phyloP scores from a whole-genome alignment of 2,888 invertebrate genomes.

The Ectropis crepuscularia region DNA sequence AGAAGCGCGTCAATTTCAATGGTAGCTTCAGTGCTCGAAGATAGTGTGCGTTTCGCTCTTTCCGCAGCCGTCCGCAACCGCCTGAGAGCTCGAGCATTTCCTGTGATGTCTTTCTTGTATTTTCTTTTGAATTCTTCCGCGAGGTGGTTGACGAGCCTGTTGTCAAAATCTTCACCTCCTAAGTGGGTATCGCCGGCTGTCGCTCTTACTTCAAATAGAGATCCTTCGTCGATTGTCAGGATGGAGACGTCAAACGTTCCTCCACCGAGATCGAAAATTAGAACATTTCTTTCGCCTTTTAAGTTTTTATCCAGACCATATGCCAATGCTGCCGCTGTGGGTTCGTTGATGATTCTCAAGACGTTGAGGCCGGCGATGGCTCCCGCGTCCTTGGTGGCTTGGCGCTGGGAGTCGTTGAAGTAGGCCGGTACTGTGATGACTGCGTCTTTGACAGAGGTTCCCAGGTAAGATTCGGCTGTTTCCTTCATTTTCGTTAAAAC shows the following conservation, averaged over 20 bases:
- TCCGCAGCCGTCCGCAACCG: slow-evolving; percentile 91
- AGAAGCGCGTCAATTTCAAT: slow-evolving; percentile 90
- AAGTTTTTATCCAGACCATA: slow-evolving; percentile 89
- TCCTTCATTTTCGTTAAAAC: slow-evolving; percentile 84
- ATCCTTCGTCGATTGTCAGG: slow-evolving; percentile 91
- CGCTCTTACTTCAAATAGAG: slow-evolving; percentile 90
- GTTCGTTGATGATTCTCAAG: slow-evolving; percentile 92
- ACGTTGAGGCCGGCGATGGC: slow-evolving; percentile 91
- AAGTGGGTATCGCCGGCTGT: slow-evolving; percentile 94
- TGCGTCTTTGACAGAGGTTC: slow-evolving; percentile 87
- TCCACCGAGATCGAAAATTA: slow-evolving; percentile 87
- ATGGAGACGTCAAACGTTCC: slow-evolving; percentile 93
- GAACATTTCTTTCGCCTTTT: slow-evolving; percentile 86
- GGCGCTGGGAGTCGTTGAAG: slow-evolving; percentile 89
- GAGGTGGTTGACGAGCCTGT: slow-evolving; percentile 87
- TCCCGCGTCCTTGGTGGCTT: slow-evolving; percentile 94
- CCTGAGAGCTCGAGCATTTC: slow-evolving; percentile 87
- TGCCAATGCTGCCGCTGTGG: slow-evolving; percentile 90
- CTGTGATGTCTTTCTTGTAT: slow-evolving; percentile 87
- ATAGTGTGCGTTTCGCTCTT: slow-evolving; percentile 90
- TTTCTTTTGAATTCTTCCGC: slow-evolving; percentile 90
- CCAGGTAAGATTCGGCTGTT: slow-evolving; percentile 89
- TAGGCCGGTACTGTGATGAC: slow-evolving; percentile 93
- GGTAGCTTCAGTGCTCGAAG: slow-evolving; percentile 90
- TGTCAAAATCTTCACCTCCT: slow-evolving; percentile 90